Base-by-base conservation (phyloP, 2,113 vertebrate species). In the Piliocolobus tephrosceles region DNA sequence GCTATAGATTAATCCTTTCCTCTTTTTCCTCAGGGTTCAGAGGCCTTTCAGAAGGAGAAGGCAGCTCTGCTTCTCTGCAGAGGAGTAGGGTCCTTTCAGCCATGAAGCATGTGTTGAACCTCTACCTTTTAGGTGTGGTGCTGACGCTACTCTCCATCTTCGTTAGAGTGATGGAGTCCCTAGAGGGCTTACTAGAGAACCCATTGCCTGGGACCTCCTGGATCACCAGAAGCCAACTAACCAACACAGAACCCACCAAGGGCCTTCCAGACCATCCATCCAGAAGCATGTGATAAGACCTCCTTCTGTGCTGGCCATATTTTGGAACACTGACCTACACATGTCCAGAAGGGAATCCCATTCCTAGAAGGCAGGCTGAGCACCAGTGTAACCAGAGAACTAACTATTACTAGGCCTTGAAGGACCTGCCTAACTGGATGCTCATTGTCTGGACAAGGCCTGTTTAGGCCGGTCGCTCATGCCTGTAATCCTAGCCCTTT, bases 41-140 rank as follows among this genome's bases (percentile, higher is more conserved):
- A 93, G 81, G 66, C 45, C 91, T 83, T 32, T n/a, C 57, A 66
- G 70, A 88, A 68, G 86, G 35, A 50, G 92, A 97, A 90, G 79
- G 16, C 43, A 86, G 13, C n/a, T 76, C 68, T 72, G 3, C 91
- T 52, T 27, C 30, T 84, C 85, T 86, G 52, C 50, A 32, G 2
- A 91, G 64, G 52, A 87, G 30, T 27, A 20, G 50, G 25, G 30
- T 61, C 8, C 30, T 57, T 70, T 38, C 82, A n/a, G 61, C 93
- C 83, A 98, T 97, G 98, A 97, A 89, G 79, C 66, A 57, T 20
- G 3, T 97, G 61, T 47, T 98, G 70, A 97, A 85, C 81, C 88
- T 98, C 22, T 98, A 98, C 86, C 70, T 98, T 23, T n/a, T 98
- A 43, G 98, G 98, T 10, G 57, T 96, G 40, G 32, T 90, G 35